Evolutionary conservation across 2,888 invertebrate genomes (phyloP).

Genomic region (Saturnia japonica): DNA sequence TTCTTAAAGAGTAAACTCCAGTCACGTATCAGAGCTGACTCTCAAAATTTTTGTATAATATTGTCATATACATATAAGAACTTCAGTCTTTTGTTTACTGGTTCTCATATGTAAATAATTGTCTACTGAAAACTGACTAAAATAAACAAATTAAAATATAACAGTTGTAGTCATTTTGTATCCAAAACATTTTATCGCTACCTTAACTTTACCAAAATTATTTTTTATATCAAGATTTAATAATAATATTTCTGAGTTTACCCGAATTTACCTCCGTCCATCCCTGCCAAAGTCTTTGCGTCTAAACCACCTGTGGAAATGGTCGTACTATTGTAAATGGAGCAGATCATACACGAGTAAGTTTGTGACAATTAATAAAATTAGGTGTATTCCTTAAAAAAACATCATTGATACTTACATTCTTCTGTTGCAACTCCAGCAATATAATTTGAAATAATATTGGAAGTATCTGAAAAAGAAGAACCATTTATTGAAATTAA

Average conservation of each 20-base stretch:
- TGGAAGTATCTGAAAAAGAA: conserved; percentile 45
- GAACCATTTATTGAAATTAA: background rate
- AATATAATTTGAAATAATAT: conserved; percentile 47
- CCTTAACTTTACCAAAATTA: background rate
- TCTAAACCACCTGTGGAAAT: conserved; percentile 50
- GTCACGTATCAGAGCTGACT: too few species aligned
- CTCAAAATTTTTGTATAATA: too few species aligned
- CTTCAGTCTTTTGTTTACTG: too few species aligned
- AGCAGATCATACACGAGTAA: background rate
- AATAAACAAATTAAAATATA: background rate
- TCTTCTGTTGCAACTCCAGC: conserved; percentile 54
- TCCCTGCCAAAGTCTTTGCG: conserved; percentile 40
- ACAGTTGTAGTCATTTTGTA: background rate
- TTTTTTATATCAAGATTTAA: too few species aligned
- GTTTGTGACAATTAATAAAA: background rate
- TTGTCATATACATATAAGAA: too few species aligned
- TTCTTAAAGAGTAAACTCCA: too few species aligned
- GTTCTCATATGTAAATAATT: background rate
- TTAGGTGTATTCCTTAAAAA: background rate
- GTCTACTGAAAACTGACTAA: background rate
- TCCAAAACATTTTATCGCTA: background rate
- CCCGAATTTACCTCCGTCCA: conserved; percentile 27
- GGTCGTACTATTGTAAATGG: background rate
- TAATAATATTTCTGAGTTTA: background rate
- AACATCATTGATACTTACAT: conserved; percentile 40